Evolutionary conservation across 2,888 invertebrate genomes (phyloP), one percentile per base, ranked within the genome.

Genomic region (Agrotis puta): DNA sequence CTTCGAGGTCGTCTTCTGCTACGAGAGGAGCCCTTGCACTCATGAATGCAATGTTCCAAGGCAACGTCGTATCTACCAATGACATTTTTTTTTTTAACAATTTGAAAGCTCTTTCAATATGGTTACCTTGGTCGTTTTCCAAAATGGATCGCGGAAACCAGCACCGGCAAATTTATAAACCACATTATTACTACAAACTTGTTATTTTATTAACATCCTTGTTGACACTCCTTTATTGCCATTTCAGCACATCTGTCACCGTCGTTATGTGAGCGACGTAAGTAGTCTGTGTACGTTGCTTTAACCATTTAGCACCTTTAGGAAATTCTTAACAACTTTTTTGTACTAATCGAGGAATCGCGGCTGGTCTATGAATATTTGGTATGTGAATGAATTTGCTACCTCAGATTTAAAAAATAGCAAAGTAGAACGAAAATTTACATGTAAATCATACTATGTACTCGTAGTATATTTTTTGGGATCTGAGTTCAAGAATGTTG

Each of bases 91-190:
- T 61, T 61, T n/a, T 62, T 47, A 5, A 45, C 47, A 75, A 57
- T 20, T 27, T 2, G 39, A 20, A 33, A 56, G 27, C 22, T 59
- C 14, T 33, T n/a, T 0, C 14, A 56, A n/a, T n/a, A 43, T 14
- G 16, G 7, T 50, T 6, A 24, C 50, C 56, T 76, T 79, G 43
- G 43, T 51, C 0, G 11, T 72, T 62, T 62, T 57, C 14, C 57
- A 65, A 61, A 59, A 18, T 22, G 43, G n/a, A 65, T 47, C 43
- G 33, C 53, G 74, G 61, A 79, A 79, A 63, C 27, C n/a, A 50
- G 6, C n/a, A n/a, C 50, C 20, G 51, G 3, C 20, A 18, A 6
- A n/a, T 56, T 51, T 64, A 56, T 14, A 5, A 54, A 56, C n/a
- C 56, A 61, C 7, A 56, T 59, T 63, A 9, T 71, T 50, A n/a